phyloP scores from a whole-genome alignment of 2,888 invertebrate genomes.

The Patella caerulea region DNA sequence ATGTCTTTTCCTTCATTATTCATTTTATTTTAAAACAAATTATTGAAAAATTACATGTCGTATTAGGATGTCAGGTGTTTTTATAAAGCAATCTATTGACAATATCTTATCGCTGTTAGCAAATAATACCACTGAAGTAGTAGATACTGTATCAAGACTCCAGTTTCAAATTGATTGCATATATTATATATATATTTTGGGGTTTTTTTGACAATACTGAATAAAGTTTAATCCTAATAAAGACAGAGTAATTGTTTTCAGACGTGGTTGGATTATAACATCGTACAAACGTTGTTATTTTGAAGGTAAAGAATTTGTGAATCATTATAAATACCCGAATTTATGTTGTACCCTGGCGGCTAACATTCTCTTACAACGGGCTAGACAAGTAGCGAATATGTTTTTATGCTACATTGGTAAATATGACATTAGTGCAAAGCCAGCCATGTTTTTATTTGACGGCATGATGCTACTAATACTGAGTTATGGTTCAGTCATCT shows the following conservation, averaged over 20 bases:
- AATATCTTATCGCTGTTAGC: conserved; percentile 16
- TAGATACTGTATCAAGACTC: conserved; percentile 11
- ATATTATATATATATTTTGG: no score
- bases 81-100: conserved; percentile 16
- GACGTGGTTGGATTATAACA: background rate
- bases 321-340: conserved; percentile 23
- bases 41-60: no score
- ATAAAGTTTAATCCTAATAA: no score
- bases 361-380: conserved; percentile 1
- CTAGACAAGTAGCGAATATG: conserved; percentile 11
- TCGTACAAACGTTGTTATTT: conserved; percentile 24
- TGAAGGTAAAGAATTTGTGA: conserved; percentile 16
- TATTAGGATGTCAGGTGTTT: background rate
- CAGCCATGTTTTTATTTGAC: conserved; percentile 19
- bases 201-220: no score
- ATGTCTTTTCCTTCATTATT: no score
- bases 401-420: conserved; percentile 4
- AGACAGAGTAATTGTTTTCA: no score
- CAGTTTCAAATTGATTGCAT: no score
- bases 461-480: conserved; percentile 17
- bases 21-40: no score
- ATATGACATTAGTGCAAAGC: background rate
- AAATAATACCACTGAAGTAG: conserved; percentile 17
- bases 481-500: conserved; percentile 22
- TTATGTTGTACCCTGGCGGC: background rate